Evolutionary conservation across 2,797 vertebrate species (phyloP), one percentile per base, ranked within the genome.

Genomic region (Scomberomorus guttatus): DNA sequence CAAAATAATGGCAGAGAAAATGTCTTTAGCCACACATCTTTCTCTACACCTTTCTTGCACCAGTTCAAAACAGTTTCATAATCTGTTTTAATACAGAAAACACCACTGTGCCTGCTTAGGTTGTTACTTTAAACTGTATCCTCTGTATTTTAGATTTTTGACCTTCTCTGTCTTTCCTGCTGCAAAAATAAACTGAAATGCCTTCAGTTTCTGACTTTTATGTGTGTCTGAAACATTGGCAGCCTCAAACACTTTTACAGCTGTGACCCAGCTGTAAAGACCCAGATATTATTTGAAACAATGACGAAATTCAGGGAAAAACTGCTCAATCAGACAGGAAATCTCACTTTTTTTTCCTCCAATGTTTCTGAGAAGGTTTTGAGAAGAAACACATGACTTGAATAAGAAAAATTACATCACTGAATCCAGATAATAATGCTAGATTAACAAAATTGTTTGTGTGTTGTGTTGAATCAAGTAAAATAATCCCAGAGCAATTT

Each of bases 191-290:
- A 27, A 77, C 15, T 2, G 1, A 56, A 24, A 52, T 1, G 29
- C 34, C 18, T 4, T 42, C 25, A 20, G 18, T 34, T 71, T 69
- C 6, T 73, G 12, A 75, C 59, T 63, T 73, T 79, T 71, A 0
- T 15, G 8, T 4, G 15, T 17, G 25, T 62, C 10, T 7, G 11
- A 64, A 60, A 32, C 42, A 25, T 46, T 50, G 20, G 52, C 44
- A 22, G 42, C 14, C 29, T 1, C 3, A 14, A 52, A 58, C 46
- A 25, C 6, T 72, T 77, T 54, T 20, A 37, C 58, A 73, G 37
- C 55, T 72, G 46, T 39, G 50, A 72, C 54, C 37, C 51, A 22
- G 20, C 15, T 42, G 25, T 54, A 29, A 58, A 59, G 34, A 70
- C 25, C 12, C 13, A 17, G 15, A 74, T 58, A 56, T 70, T 56